Base-by-base conservation (phyloP, 1,140 invertebrate species). In the Cotesia glomerata region DNA sequence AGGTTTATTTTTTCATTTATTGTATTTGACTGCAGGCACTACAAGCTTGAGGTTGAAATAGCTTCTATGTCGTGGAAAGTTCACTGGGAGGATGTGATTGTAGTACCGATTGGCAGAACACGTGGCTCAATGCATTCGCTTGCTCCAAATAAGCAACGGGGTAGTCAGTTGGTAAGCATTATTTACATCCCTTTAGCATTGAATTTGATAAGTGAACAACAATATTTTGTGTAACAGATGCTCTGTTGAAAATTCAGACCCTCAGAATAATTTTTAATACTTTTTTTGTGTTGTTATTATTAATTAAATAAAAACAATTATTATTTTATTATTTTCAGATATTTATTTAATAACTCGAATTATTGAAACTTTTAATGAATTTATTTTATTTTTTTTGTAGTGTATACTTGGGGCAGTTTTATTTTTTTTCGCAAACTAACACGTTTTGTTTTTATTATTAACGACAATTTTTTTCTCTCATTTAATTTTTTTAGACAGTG, bases 21-120 rank as follows among this genome's bases (percentile, higher is more conserved):
- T 71, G 69, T 76, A 51, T 72, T 75, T 69, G 26, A 26, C 26
- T 76, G 59, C 86, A 97, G 97, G 78, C 95, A 96, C 83, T 96
- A 95, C 82, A 96, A 95, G 81, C 86, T 97, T 18, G 97, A 98
- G 85, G 93, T 94, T 0, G 97, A 97, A 87, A 92, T 99, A 71
- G 95, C 95, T 1, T 95, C 96, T 35, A 98, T 98, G 95, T 95
- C 94, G 18, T 99, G 97, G 97, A 93, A 94, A 78, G 93, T 99
- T 0, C 90, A 91, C 74, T 95, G 93, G 90, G 91, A 93, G 70
- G 96, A 98, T 74, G 91, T 97, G 0, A 83, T 87, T 13, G 79
- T 88, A 35, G 76, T 86, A 13, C 82, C 85, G 4, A 81, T 78
- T 18, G 78, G 80, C 34, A 87, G 84, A 69, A 80, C 82, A 11